Conservation (phyloP, 2,888 invertebrate genomes). For the Rosalia funebris region DNA sequence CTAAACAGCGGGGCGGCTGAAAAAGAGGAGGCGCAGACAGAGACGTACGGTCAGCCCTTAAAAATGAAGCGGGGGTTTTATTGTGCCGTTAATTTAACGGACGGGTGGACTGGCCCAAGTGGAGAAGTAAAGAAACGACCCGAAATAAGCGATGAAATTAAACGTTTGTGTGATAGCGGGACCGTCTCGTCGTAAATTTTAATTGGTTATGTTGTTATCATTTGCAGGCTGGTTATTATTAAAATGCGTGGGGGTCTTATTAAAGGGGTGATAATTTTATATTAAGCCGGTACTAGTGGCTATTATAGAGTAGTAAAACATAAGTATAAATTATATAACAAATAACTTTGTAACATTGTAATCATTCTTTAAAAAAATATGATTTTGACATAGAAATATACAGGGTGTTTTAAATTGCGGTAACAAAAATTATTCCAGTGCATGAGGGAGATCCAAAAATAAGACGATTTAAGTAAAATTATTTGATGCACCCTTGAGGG, state of each 20-base stretch:
- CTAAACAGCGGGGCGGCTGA: neutral
- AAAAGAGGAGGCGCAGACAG: neutral
- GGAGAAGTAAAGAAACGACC: neutral
- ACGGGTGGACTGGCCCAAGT: neutral
- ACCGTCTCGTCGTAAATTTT: slow-evolving; percentile 10
- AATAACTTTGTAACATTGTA: neutral
- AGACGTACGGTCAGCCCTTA: slow-evolving; percentile 7
- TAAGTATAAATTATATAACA: neutral
- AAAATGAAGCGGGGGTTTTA: slow-evolving; percentile 6
- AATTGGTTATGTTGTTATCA: slow-evolving; percentile 3
- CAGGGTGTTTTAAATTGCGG: too few relatives aligned
- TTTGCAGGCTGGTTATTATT: neutral
- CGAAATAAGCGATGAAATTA: neutral
- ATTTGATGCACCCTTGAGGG: too few relatives aligned
- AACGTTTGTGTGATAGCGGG: slow-evolving; percentile 6
- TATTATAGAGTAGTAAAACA: neutral
- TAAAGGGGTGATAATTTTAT: neutral
- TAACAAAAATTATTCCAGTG: too few relatives aligned
- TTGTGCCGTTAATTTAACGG: slow-evolving; percentile 17
- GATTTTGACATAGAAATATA: neutral
- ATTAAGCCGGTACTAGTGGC: neutral
- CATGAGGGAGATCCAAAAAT: too few relatives aligned
- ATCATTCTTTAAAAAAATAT: neutral
- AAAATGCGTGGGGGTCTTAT: neutral
- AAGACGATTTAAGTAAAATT: too few relatives aligned